A percentile compares a stretch with the other conserved stretches of the same genome.
Conservation (phyloP, 2,797 vertebrate species). For the Benthosema pterotum region DNA sequence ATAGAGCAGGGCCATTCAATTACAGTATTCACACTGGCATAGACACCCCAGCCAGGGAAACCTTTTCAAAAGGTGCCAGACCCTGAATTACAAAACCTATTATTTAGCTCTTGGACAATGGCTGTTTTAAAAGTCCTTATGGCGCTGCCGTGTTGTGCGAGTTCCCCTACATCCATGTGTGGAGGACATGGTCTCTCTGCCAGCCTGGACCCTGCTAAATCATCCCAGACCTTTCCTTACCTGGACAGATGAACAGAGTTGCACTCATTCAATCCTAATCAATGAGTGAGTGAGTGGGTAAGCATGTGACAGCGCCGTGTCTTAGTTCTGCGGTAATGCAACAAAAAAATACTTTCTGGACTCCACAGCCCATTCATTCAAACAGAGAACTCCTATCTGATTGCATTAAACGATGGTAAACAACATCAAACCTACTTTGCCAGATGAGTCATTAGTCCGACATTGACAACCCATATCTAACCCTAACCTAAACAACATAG, state of each 20-base stretch:
- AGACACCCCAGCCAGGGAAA: conserved; percentile 19
- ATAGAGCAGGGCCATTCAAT: conserved; percentile 9
- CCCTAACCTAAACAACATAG: too few relatives aligned
- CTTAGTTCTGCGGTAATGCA: too few relatives aligned
- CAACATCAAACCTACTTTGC: too few relatives aligned
- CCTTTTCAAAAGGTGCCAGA: conserved; percentile 10
- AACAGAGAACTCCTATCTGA: too few relatives aligned
- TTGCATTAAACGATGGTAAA: too few relatives aligned
- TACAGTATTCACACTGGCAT: background rate
- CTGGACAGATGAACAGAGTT: background rate
- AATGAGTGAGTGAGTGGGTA: background rate
- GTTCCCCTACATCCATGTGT: conserved; percentile 1
- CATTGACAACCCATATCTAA: too few relatives aligned
- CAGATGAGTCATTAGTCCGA: too few relatives aligned
- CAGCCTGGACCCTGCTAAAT: background rate
- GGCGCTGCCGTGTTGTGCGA: background rate
- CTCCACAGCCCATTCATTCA: too few relatives aligned
- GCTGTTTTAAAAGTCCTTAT: background rate
- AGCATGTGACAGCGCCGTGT: too few relatives aligned
- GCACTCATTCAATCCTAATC: conserved; percentile 21
- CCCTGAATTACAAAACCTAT: conserved; percentile 10
- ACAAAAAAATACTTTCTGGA: too few relatives aligned
- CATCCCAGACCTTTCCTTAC: conserved; percentile 3
- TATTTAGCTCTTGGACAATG: conserved; percentile 8
- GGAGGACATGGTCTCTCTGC: background rate